phyloP scores from a whole-genome alignment of 92 coral and sea anemone genomes.

The Plumapathes pennacea region DNA sequence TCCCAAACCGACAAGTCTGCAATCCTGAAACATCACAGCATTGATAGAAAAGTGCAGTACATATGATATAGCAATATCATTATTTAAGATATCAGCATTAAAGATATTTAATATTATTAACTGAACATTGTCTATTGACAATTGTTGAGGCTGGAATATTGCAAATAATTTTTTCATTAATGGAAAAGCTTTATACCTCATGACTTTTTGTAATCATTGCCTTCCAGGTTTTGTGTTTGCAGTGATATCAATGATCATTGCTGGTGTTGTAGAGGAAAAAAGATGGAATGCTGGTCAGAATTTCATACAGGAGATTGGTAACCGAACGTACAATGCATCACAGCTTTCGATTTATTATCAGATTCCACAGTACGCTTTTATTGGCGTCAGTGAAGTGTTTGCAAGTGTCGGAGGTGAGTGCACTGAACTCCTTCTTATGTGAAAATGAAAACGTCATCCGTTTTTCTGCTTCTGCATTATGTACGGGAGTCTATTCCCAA shows the following conservation, averaged over 20 bases:
- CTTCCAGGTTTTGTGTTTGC: conserved; percentile 70
- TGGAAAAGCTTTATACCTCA: no score
- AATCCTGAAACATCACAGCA: no score
- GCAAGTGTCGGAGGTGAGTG: conserved; percentile 91
- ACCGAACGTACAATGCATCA: conserved; percentile 53
- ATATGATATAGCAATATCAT: background rate
- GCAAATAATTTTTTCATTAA: no score
- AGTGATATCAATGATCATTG: conserved; percentile 75
- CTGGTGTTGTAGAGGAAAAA: conserved; percentile 71
- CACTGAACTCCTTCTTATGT: background rate
- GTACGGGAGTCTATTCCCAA: no score
- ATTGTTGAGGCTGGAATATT: no score
- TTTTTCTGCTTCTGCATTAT: no score
- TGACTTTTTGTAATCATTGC: background rate
- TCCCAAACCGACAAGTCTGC: no score
- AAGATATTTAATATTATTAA: no score
- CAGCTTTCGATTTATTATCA: conserved; percentile 62
- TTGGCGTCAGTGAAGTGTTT: conserved; percentile 94
- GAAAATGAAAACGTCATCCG: background rate
- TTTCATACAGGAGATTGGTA: no score
- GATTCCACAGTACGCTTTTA: conserved; percentile 88
- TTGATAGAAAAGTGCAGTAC: background rate
- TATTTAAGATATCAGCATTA: background rate
- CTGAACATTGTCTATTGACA: no score
- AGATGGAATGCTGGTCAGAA: background rate